Conservation (phyloP, 1,140 invertebrate species). For the Gonatopus flavifemur region DNA sequence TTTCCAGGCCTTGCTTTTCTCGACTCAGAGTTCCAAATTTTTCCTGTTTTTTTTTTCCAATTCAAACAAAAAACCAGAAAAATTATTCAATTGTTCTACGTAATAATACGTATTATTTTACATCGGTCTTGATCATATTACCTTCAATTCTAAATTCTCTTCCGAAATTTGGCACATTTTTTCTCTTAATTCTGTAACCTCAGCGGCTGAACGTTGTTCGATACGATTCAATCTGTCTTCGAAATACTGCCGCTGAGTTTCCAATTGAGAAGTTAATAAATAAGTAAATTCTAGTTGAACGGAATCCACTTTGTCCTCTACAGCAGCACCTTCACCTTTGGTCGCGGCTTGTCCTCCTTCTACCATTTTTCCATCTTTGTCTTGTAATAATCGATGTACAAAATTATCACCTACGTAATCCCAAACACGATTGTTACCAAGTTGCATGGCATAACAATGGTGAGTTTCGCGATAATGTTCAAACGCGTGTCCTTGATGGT, state of each 20-base stretch:
- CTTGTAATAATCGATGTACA: conserved; percentile 94
- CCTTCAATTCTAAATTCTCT: conserved; percentile 52
- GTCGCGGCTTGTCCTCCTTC: conserved; percentile 59
- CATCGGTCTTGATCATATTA: conserved; percentile 15
- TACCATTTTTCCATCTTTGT: conserved; percentile 98
- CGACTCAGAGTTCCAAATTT: conserved; percentile 57
- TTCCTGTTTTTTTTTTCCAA: too few relatives aligned
- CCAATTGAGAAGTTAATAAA: conserved; percentile 93
- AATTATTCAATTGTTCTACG: too few relatives aligned
- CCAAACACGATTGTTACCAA: conserved; percentile 96
- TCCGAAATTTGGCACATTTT: conserved; percentile 52
- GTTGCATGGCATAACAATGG: conserved; percentile 95
- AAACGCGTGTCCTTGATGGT: conserved; percentile 70
- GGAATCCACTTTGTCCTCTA: conserved; percentile 89
- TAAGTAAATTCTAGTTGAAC: conserved; percentile 96
- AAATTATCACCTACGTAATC: conserved; percentile 97
- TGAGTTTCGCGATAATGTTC: conserved; percentile 92
- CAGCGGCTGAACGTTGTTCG: conserved; percentile 58
- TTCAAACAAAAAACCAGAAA: too few relatives aligned
- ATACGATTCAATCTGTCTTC: conserved; percentile 77
- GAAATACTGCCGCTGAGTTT: conserved; percentile 91
- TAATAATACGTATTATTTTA: conserved; percentile 19
- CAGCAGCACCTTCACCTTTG: conserved; percentile 50
- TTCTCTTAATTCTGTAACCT: conserved; percentile 59
- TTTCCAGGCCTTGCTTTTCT: conserved; percentile 70